phyloP scores from a whole-genome alignment of 2,113 vertebrate species.

The Corythoichthys intestinalis region DNA sequence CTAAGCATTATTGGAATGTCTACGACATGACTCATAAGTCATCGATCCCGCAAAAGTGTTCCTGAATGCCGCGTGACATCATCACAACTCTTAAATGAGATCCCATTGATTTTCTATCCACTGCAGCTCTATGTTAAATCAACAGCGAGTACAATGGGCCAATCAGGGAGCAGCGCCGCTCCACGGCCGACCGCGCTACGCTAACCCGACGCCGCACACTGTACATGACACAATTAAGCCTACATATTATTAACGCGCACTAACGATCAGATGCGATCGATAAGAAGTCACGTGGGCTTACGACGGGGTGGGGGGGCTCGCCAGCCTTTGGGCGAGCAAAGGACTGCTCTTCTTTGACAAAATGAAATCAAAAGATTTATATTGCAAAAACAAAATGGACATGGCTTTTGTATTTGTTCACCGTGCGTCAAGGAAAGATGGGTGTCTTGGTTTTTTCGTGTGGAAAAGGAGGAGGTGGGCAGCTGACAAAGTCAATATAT shows the following conservation, averaged over 20 bases:
- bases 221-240: constrained; percentile 70
- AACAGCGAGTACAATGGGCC: constrained; percentile 76
- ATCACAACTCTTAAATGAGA: constrained; percentile 45
- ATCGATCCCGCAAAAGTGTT: too few relatives aligned
- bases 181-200: constrained; percentile 38
- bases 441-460: too few relatives aligned
- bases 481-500: too few relatives aligned
- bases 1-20: too few relatives aligned
- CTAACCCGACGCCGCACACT: constrained; percentile 59
- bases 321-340: not conserved
- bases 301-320: constrained; percentile 55
- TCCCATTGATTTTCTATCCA: constrained; percentile 80
- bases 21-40: too few relatives aligned
- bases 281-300: constrained; percentile 66
- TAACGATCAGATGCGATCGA: constrained; percentile 69
- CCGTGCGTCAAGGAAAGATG: too few relatives aligned
- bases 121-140: constrained; percentile 70
- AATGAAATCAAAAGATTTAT: constrained; percentile 79
- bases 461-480: too few relatives aligned
- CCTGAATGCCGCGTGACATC: constrained; percentile 38
- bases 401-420: too few relatives aligned
- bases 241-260: constrained; percentile 65
- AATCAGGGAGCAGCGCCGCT: constrained; percentile 66
- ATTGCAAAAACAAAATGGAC: constrained; percentile 55
- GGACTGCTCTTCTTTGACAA: constrained; percentile 71